A percentile compares a stretch with the other conserved stretches of the same genome.
Evolutionary conservation across 2,888 invertebrate species (phyloP).

Genomic region (Therioaphis trifolii): DNA sequence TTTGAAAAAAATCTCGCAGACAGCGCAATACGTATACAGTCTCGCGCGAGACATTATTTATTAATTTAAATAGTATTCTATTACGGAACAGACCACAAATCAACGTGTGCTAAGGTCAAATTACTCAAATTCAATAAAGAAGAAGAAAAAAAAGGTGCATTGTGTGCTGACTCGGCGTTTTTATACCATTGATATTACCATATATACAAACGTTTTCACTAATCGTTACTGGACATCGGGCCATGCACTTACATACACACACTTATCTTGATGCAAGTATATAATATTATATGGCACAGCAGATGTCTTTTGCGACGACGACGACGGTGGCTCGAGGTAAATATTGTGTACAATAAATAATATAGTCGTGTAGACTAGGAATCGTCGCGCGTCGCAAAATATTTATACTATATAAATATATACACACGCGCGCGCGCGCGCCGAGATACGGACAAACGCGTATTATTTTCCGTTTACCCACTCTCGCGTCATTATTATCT

Average conservation of each 20-base stretch:
- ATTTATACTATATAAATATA: too few relatives aligned
- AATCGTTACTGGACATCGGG: constrained; percentile 51
- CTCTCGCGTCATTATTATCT: neutral
- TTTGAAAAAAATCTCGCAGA: too few relatives aligned
- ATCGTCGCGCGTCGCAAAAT: neutral
- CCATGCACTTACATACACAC: constrained; percentile 34
- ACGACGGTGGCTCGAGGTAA: neutral
- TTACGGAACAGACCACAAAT: too few relatives aligned
- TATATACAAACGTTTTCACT: constrained; percentile 38
- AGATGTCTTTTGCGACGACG: constrained; percentile 42
- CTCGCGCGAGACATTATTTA: too few relatives aligned
- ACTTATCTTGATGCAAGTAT: constrained; percentile 32
- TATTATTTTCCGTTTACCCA: neutral
- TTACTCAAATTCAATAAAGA: neutral
- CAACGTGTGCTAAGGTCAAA: neutral
- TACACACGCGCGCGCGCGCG: neutral
- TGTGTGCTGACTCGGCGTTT: constrained; percentile 26
- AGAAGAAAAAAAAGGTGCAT: neutral
- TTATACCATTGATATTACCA: constrained; percentile 17
- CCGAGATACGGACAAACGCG: too few relatives aligned
- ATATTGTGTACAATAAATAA: constrained; percentile 42
- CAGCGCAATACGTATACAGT: too few relatives aligned
- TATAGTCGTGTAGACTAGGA: neutral
- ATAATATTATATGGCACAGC: constrained; percentile 19
- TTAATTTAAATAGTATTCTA: too few relatives aligned